Evolutionary conservation across 2,113 vertebrate genomes (phyloP).

Genomic region (Pica pica): DNA sequence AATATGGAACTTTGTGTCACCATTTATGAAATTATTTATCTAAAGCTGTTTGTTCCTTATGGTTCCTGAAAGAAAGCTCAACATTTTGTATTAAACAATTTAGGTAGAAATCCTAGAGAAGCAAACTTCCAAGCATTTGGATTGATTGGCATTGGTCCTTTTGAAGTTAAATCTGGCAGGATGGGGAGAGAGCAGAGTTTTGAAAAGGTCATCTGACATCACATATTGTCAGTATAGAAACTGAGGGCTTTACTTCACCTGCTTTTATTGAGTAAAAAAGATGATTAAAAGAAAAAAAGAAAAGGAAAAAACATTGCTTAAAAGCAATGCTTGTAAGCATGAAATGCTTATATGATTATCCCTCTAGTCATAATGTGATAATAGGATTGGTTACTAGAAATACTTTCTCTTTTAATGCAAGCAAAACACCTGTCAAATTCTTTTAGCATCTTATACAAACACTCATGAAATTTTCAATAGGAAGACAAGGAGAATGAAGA

Average conservation of each 20-base stretch:
- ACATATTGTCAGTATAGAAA: neutral
- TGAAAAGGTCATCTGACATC: neutral
- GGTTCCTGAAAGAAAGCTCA: neutral
- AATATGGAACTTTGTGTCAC: neutral
- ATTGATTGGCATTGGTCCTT: neutral
- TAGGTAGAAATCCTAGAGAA: neutral
- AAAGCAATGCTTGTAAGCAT: neutral
- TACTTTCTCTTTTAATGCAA: neutral
- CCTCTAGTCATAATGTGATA: neutral
- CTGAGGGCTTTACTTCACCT: neutral
- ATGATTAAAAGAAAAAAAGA: neutral
- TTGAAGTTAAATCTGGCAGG: neutral
- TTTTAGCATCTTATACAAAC: neutral
- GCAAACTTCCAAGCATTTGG: neutral
- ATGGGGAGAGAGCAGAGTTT: neutral
- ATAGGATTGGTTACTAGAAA: neutral
- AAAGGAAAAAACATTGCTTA: neutral
- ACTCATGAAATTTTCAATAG: neutral
- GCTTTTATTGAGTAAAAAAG: neutral
- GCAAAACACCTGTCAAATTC: neutral
- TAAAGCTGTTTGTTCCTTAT: neutral
- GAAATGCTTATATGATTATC: neutral
- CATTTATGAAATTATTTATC: neutral
- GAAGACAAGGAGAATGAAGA: neutral
- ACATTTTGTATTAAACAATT: neutral